These are phyloP conservation scores for Trachurus trachurus DNA, from an alignment of 2,797 vertebrate genomes.

Conservation along the genomic window DNA sequence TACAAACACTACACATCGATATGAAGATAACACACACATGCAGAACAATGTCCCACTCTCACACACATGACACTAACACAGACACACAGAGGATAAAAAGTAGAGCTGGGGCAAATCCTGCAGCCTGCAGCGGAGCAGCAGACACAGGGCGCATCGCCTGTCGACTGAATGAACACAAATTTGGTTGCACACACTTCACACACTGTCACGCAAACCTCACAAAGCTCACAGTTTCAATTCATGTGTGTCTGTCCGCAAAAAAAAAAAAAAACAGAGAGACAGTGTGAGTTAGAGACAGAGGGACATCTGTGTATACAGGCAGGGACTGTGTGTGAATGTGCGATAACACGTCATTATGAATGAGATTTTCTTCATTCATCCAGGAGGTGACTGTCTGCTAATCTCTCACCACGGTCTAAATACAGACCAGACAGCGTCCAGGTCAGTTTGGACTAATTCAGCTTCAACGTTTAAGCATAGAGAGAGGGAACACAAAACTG, in stretches of 20 bases:
- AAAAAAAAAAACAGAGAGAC: background rate
- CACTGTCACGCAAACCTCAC: slow-evolving; percentile 28
- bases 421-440: background rate
- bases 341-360: slow-evolving; percentile 4
- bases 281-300: background rate
- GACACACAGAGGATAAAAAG: background rate
- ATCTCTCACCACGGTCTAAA: background rate
- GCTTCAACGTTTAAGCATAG: background rate
- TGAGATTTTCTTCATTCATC: slow-evolving; percentile 8
- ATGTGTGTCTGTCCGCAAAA: background rate
- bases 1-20: background rate
- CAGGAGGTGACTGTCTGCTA: background rate
- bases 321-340: background rate
- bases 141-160: background rate
- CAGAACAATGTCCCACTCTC: background rate
- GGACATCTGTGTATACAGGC: background rate
- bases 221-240: background rate
- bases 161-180: slow-evolving; percentile 25
- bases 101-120: background rate
- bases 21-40: background rate
- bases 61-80: background rate
- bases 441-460: background rate
- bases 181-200: background rate
- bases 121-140: slow-evolving; percentile 31
- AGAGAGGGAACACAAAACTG: background rate